A percentile compares a stretch with the other conserved stretches of the same genome.
Evolutionary conservation across 2,888 invertebrate genomes (phyloP).

Genomic region (Quadriops clusia): DNA sequence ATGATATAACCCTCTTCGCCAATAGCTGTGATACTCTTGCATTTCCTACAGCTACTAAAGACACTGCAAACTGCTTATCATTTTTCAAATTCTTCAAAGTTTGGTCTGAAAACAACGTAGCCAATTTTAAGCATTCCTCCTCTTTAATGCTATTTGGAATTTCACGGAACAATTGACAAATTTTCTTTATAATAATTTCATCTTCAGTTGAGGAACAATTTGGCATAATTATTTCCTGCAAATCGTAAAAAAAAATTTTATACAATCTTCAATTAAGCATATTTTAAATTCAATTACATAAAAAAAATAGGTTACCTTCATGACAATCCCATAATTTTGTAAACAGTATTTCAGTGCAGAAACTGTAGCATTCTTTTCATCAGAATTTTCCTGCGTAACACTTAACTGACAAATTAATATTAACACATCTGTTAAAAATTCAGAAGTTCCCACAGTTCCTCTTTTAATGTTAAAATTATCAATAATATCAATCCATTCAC

Average conservation of each 20-base stretch:
- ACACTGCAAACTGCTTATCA: conserved; percentile 26
- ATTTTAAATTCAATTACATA: not conserved
- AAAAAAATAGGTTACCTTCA: conserved; percentile 22
- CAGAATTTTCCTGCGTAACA: conserved; percentile 20
- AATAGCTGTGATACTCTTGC: conserved; percentile 24
- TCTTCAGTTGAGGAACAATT: conserved; percentile 3
- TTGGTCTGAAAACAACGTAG: conserved; percentile 24
- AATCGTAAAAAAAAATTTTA: conserved; percentile 7
- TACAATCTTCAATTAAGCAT: too few relatives aligned
- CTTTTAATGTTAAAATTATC: conserved; percentile 19
- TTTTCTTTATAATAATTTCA: conserved; percentile 16
- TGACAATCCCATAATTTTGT: conserved; percentile 23
- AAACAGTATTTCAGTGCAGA: conserved; percentile 25
- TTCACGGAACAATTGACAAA: conserved; percentile 25
- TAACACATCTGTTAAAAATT: conserved; percentile 25
- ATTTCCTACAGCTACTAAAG: conserved; percentile 25
- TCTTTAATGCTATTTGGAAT: conserved; percentile 23
- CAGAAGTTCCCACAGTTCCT: conserved; percentile 19
- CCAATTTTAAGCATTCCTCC: conserved; percentile 26
- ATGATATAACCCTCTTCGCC: conserved; percentile 20
- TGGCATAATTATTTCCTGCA: conserved; percentile 13
- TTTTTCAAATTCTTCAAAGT: conserved; percentile 23
- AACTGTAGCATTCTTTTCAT: conserved; percentile 15
- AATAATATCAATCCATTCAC: conserved; percentile 27
- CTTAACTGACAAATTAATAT: conserved; percentile 27